These are phyloP conservation scores for Archips crataeganus DNA, from an alignment of 2,888 invertebrate genomes.

Conservation along the genomic window DNA sequence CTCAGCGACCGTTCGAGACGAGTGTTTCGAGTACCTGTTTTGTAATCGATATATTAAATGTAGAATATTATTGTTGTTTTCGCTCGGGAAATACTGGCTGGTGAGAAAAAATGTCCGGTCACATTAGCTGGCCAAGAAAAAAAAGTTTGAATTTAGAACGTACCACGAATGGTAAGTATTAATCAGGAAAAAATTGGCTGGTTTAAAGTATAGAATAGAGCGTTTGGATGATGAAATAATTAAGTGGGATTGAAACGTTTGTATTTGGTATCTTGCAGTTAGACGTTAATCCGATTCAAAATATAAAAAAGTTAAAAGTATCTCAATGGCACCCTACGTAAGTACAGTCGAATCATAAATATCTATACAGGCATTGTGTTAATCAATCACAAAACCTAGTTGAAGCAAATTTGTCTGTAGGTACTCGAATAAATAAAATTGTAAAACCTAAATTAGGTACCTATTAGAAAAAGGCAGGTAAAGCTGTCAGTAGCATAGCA, in stretches of 20 bases:
- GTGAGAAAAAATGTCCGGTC: slow-evolving; percentile 1
- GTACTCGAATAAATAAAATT: too few relatives aligned
- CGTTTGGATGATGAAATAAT: not conserved
- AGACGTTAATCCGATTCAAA: not conserved
- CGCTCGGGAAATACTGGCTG: slow-evolving; percentile 16
- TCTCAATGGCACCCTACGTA: too few relatives aligned
- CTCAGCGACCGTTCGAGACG: slow-evolving; percentile 40
- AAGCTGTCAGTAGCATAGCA: too few relatives aligned
- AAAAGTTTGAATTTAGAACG: not conserved
- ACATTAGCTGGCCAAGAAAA: not conserved
- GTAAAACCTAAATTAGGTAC: too few relatives aligned
- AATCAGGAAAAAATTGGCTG: not conserved
- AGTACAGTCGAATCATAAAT: too few relatives aligned
- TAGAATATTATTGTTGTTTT: slow-evolving; percentile 18
- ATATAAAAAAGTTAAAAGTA: too few relatives aligned
- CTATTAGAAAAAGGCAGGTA: too few relatives aligned
- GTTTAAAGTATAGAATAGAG: not conserved
- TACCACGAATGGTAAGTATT: not conserved
- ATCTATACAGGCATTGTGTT: too few relatives aligned
- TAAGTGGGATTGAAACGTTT: not conserved
- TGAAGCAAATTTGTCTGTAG: too few relatives aligned
- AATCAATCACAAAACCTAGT: too few relatives aligned
- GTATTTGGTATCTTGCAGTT: not conserved
- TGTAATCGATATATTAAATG: slow-evolving; percentile 71
- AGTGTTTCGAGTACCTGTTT: slow-evolving; percentile 43